Evolutionary conservation across 2,888 invertebrate genomes (phyloP), one percentile per base, ranked within the genome.

Genomic region (Trachelus stipa): DNA sequence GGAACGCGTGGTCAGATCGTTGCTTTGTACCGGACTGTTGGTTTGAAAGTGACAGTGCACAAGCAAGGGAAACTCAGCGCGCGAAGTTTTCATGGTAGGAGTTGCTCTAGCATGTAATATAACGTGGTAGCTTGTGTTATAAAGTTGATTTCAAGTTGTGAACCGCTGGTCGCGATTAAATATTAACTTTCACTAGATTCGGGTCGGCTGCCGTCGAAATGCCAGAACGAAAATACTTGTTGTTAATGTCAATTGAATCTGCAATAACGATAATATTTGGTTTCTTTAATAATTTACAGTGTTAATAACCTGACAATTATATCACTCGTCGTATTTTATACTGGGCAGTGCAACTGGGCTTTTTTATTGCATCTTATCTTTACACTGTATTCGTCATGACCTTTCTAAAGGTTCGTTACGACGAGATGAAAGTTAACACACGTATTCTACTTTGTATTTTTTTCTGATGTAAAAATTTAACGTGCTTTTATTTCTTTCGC

Each of bases 21-120:
- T 86, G 87, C 84, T 87, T 87, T 87, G 89, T 87, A 85, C 79
- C 83, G 86, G 87, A 86, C 84, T 82, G 90, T 85, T 86, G 87
- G 86, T 85, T 87, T 86, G 90, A 91, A 91, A 91, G 91, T 91
- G 90, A 91, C 88, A 90, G 90, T 90, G 87, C 84, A 84, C 83
- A 56, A 76, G 69, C 75, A 76, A 30, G 37, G 78, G 86, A 88
- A 88, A 88, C 86, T 85, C 83, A 80, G 75, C 77, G 77, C 81
- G 77, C 69, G 33, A 76, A 75, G 68, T 81, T 79, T 76, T 80
- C 81, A 83, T 86, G 88, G 88, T 86, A 89, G 87, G 87, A 90
- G 85, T 84, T 77, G 31, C 69, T 76, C 78, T 77, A 79, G 76
- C 74, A 77, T 73, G 78, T 74, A 77, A 81, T 79, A 77, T 73